A percentile compares a stretch with the other conserved stretches of the same genome.
phyloP scores from a whole-genome alignment of 2,888 invertebrate species.

The Julus scanicus region DNA sequence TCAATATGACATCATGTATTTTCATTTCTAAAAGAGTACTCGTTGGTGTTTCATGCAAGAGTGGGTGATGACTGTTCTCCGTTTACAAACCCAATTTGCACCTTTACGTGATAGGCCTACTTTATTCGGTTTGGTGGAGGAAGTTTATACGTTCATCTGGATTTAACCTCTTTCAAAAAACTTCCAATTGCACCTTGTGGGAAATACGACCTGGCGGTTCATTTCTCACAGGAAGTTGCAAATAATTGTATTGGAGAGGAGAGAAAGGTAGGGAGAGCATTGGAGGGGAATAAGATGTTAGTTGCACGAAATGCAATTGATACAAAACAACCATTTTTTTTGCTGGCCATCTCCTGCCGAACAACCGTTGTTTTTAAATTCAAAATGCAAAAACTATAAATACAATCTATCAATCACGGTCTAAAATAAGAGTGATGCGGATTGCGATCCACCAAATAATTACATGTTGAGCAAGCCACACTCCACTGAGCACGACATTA shows the following conservation, averaged over 20 bases:
- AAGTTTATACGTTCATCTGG: conserved; percentile 2
- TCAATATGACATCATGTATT: neutral
- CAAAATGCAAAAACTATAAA: neutral
- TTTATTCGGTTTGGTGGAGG: neutral
- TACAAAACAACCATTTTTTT: neutral
- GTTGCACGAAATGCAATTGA: neutral
- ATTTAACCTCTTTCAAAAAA: conserved; percentile 19
- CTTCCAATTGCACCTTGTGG: conserved; percentile 25
- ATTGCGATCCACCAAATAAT: conserved; percentile 2
- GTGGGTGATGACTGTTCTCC: neutral
- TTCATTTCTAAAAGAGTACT: neutral
- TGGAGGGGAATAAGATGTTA: neutral
- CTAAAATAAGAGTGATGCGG: neutral
- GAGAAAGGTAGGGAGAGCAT: neutral
- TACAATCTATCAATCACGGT: neutral
- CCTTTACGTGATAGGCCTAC: neutral
- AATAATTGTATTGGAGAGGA: conserved; percentile 20
- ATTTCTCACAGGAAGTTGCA: conserved; percentile 14
- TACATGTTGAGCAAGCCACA: neutral
- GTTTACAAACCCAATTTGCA: conserved; percentile 33
- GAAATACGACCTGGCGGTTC: neutral
- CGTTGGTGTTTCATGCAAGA: neutral
- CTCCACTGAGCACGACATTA: conserved; percentile 2
- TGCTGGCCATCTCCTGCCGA: neutral
- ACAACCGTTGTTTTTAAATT: conserved; percentile 7